A percentile compares a stretch with the other conserved stretches of the same genome.
These are phyloP conservation scores for Chaetodon trifasciatus DNA, from an alignment of 2,797 vertebrate species.

Conservation along the genomic window DNA sequence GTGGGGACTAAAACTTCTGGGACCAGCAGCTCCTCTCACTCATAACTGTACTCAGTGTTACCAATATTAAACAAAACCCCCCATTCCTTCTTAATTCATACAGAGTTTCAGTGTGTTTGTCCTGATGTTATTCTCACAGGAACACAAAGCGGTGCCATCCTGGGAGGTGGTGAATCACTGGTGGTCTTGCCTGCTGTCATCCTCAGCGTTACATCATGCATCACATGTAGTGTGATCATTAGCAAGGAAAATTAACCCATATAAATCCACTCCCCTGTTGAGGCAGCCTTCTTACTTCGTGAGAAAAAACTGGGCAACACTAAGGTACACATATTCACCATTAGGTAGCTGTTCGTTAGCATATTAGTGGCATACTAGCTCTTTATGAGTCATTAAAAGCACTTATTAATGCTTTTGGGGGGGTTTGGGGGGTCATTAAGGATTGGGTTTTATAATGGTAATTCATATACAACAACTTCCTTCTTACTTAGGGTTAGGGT, in stretches of 20 bases:
- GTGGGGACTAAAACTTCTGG: background rate
- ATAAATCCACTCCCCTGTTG: slow-evolving; percentile 59
- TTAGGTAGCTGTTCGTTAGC: too few relatives aligned
- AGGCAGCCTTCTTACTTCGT: slow-evolving; percentile 21
- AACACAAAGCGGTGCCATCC: slow-evolving; percentile 33
- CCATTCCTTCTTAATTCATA: too few relatives aligned
- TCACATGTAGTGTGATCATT: slow-evolving; percentile 50
- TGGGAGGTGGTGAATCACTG: slow-evolving; percentile 35
- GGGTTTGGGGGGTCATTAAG: too few relatives aligned
- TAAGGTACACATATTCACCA: too few relatives aligned
- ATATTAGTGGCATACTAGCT: too few relatives aligned
- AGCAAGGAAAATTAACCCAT: slow-evolving; percentile 62
- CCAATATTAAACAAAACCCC: background rate
- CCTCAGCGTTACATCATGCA: slow-evolving; percentile 54
- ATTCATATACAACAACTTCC: too few relatives aligned
- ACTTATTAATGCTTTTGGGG: too few relatives aligned
- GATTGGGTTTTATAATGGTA: too few relatives aligned
- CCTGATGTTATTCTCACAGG: slow-evolving; percentile 12
- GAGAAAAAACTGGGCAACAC: slow-evolving; percentile 13
- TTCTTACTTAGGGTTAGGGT: too few relatives aligned
- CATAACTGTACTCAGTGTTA: background rate
- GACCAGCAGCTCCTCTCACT: background rate
- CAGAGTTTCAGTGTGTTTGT: background rate
- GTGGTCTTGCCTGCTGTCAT: slow-evolving; percentile 58
- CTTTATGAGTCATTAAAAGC: too few relatives aligned